Evolutionary conservation across 2,113 vertebrate species (phyloP).

Genomic region (Sclerurus mexicanus): DNA sequence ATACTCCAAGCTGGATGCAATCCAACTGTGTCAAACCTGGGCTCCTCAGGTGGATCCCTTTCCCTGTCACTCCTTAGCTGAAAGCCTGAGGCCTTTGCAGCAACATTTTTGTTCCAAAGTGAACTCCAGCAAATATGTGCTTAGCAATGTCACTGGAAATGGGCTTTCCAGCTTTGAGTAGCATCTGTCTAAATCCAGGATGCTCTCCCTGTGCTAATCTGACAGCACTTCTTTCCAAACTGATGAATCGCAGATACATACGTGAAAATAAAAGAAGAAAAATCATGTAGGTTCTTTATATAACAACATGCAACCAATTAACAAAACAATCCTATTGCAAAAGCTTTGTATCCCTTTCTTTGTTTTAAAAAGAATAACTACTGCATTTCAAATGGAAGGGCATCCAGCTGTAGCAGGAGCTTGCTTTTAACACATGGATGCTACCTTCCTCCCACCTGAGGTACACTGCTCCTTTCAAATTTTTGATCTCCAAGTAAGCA

Average conservation of each 20-base stretch:
- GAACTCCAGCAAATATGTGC: background rate
- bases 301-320: background rate
- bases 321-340: background rate
- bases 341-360: background rate
- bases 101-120: background rate
- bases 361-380: background rate
- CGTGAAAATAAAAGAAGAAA: background rate
- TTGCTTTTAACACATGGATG: background rate
- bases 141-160: background rate
- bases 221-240: background rate
- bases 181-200: background rate
- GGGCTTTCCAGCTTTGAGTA: background rate
- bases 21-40: slow-evolving; percentile 54
- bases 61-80: background rate
- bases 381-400: background rate
- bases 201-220: background rate
- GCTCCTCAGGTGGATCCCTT: slow-evolving; percentile 25
- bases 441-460: background rate
- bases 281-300: background rate
- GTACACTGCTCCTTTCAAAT: background rate
- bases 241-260: background rate
- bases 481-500: background rate
- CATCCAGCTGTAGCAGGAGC: background rate
- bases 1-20: slow-evolving; percentile 1
- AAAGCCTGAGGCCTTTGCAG: background rate